phyloP scores from a whole-genome alignment of 92 coral and sea anemone genomes.

The Epizoanthus rinbou region DNA sequence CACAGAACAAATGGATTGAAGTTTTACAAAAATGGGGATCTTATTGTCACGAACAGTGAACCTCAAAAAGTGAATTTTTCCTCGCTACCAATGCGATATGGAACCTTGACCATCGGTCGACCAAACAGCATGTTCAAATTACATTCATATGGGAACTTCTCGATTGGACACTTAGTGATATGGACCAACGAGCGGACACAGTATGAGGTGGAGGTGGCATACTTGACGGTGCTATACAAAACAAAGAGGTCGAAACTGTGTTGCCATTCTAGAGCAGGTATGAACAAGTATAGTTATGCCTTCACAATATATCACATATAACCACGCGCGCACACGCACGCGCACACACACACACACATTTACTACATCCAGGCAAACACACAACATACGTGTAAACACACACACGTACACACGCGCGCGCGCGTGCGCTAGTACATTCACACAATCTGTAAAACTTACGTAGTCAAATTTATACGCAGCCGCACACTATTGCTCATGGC shows the following conservation, averaged over 20 bases:
- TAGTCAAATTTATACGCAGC: too few relatives aligned
- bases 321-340: too few relatives aligned
- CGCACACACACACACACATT: not conserved
- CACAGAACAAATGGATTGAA: conserved; percentile 68
- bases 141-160: conserved; percentile 65
- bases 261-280: conserved; percentile 79
- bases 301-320: not conserved
- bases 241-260: conserved; percentile 67
- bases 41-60: conserved; percentile 45
- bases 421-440: too few relatives aligned
- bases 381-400: too few relatives aligned
- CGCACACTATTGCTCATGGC: too few relatives aligned
- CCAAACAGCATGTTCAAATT: conserved; percentile 52
- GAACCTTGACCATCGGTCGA: conserved; percentile 69
- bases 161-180: conserved; percentile 83
- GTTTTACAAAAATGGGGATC: conserved; percentile 82
- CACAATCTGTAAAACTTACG: too few relatives aligned
- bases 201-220: conserved; percentile 73
- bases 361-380: too few relatives aligned
- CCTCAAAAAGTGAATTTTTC: conserved; percentile 38
- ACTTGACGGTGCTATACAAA: conserved; percentile 59
- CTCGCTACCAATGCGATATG: not conserved
- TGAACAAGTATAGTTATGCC: not conserved
- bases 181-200: conserved; percentile 72
- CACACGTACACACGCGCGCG: too few relatives aligned